Conservation (phyloP, 2,888 invertebrate genomes). For the Tupiocoris notatus region DNA sequence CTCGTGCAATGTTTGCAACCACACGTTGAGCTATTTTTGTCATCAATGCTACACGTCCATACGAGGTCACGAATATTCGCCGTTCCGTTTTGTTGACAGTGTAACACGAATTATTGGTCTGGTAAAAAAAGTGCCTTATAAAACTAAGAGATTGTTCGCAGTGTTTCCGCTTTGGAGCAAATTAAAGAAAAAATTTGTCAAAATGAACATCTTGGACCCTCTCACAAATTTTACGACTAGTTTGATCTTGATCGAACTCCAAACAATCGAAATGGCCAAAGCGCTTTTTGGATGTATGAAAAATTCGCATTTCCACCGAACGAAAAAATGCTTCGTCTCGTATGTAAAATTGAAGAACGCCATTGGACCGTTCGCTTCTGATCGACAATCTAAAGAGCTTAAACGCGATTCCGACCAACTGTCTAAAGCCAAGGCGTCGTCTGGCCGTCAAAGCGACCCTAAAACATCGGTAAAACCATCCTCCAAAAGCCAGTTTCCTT, state of each 20-base stretch:
- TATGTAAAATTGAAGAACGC: not conserved
- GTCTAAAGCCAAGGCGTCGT: not conserved
- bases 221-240: not conserved
- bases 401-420: not conserved
- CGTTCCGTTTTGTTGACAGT: not conserved
- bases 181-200: no score
- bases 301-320: not conserved
- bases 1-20: not conserved
- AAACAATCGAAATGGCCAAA: no score
- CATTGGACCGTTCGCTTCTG: not conserved
- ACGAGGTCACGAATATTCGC: not conserved
- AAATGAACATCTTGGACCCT: not conserved
- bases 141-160: no score
- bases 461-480: not conserved
- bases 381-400: not conserved
- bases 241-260: not conserved
- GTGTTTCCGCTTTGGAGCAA: no score
- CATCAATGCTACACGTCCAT: not conserved
- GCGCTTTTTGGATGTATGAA: not conserved
- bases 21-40: not conserved
- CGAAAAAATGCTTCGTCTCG: not conserved
- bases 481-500: not conserved
- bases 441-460: not conserved
- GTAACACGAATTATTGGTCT: not conserved
- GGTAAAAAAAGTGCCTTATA: no score